These are phyloP conservation scores for Delichon dasypus DNA, from an alignment of 2,797 vertebrate species.

Conservation along the genomic window DNA sequence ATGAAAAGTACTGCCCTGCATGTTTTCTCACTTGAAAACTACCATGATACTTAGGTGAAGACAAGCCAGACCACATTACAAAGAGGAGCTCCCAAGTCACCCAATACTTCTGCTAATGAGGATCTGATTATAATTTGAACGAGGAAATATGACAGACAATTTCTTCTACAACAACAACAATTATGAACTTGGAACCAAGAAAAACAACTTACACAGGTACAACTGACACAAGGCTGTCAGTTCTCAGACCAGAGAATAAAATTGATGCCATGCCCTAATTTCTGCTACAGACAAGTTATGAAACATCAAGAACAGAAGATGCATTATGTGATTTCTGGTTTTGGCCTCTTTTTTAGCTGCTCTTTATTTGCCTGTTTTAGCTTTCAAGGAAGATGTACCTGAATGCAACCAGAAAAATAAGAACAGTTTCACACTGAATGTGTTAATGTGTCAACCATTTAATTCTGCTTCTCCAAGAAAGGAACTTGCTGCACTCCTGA, in stretches of 20 bases:
- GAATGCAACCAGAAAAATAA: not conserved
- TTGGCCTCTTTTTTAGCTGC: not conserved
- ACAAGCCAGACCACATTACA: not conserved
- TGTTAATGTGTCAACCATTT: not conserved
- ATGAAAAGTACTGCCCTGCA: rapidly evolving
- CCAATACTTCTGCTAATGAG: not conserved
- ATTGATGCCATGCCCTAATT: not conserved
- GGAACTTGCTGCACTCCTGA: not conserved
- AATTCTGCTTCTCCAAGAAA: not conserved
- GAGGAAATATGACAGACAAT: not conserved
- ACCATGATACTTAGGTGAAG: not conserved
- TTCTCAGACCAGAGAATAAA: not conserved
- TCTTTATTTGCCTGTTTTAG: not conserved
- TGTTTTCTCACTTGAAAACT: not conserved
- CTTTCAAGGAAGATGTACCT: not conserved
- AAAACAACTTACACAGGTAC: not conserved
- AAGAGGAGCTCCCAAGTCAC: not conserved
- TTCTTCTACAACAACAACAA: not conserved
- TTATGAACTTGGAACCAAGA: not conserved
- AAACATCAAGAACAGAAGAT: not conserved
- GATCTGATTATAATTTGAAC: not conserved
- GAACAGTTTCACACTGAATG: not conserved
- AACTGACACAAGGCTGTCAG: not conserved
- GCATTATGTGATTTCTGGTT: not conserved
- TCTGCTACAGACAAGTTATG: not conserved